Evolutionary conservation across 2,113 vertebrate genomes (phyloP).

Genomic region (Ifrita kowaldi): DNA sequence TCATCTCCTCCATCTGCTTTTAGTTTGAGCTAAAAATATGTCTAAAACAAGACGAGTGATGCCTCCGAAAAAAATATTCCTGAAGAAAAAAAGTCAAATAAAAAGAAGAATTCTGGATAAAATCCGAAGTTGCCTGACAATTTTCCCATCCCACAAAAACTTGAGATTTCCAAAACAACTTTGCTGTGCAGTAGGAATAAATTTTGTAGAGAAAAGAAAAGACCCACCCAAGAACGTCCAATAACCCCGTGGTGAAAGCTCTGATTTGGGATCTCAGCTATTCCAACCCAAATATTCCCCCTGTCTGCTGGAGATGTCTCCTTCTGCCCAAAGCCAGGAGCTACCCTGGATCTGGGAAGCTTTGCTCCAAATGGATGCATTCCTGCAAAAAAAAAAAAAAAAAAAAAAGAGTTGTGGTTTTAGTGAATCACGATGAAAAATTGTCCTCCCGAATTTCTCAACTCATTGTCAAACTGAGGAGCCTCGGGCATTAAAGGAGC

Average conservation of each 20-base stretch:
- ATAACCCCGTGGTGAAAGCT: background rate
- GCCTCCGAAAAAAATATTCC: background rate
- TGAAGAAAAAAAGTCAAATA: background rate
- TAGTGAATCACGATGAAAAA: conserved; percentile 22
- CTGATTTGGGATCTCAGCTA: background rate
- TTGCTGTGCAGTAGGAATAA: background rate
- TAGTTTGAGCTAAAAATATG: conserved; percentile 25
- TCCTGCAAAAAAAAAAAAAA: background rate
- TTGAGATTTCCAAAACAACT: conserved; percentile 6
- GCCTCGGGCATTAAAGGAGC: background rate
- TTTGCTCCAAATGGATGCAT: background rate
- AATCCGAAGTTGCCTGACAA: background rate
- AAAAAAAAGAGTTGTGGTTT: background rate
- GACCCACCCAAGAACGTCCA: conserved; percentile 22
- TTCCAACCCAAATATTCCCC: conserved; percentile 38
- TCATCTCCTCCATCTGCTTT: conserved; percentile 43
- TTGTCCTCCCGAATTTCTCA: background rate
- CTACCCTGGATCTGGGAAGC: background rate
- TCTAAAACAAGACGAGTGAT: background rate
- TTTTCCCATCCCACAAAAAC: conserved; percentile 45
- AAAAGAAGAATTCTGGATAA: background rate
- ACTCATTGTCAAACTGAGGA: background rate
- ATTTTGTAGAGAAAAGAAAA: background rate
- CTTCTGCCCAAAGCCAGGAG: background rate
- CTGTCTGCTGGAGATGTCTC: background rate